A percentile compares a stretch with the other conserved stretches of the same genome.
Conservation (phyloP, 2,888 invertebrate genomes). For the Sycophila texana region DNA sequence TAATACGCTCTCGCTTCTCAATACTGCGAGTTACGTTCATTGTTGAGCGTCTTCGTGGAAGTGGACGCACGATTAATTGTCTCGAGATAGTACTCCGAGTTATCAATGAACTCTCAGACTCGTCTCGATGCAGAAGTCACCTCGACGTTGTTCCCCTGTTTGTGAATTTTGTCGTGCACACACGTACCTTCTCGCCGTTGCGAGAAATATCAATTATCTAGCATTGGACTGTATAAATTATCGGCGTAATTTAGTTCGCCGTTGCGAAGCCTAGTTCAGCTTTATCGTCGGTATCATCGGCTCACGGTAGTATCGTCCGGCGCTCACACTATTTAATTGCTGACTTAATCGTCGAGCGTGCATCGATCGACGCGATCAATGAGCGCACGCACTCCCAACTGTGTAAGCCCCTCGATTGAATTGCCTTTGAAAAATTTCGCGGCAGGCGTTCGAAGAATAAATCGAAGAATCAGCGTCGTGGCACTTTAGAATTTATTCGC, state of each 20-base stretch:
- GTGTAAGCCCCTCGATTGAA: constrained; percentile 30
- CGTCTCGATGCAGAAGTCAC: not conserved
- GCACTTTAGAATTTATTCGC: not conserved
- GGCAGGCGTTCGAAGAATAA: not conserved
- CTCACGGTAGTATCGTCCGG: constrained; percentile 19
- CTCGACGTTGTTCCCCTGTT: not conserved
- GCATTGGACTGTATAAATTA: constrained; percentile 70
- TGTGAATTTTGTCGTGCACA: not conserved
- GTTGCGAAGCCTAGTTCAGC: constrained; percentile 61
- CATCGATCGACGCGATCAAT: constrained; percentile 32
- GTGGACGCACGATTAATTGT: constrained; percentile 42
- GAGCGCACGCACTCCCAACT: not conserved
- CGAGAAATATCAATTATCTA: constrained; percentile 72
- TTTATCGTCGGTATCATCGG: constrained; percentile 38
- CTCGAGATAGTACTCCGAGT: constrained; percentile 45
- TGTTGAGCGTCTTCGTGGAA: constrained; percentile 44
- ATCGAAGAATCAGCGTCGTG: too few species aligned
- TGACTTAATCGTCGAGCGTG: constrained; percentile 23
- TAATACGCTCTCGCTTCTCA: constrained; percentile 29
- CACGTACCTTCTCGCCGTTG: constrained; percentile 2
- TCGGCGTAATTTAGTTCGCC: constrained; percentile 70
- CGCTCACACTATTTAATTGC: constrained; percentile 41
- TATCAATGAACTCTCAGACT: constrained; percentile 10
- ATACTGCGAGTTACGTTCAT: not conserved
- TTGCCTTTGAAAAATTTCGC: not conserved